Base-by-base conservation (phyloP, 2,888 invertebrate species). In the Mycogona germanica region DNA sequence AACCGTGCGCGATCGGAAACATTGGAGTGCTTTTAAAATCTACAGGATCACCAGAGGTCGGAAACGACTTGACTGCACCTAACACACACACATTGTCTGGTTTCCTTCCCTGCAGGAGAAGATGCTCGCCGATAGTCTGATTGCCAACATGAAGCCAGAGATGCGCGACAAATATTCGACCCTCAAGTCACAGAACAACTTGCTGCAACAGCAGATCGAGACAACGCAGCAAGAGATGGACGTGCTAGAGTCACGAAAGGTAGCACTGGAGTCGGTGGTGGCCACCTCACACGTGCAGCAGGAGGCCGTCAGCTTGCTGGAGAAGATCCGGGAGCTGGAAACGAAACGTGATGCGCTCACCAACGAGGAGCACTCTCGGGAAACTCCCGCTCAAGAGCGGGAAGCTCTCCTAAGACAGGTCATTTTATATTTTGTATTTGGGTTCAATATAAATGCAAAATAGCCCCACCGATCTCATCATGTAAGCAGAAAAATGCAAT, bases 371-470 rank as follows among this genome's bases (percentile, higher is more conserved):
- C 76, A 75, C 56, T 78, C 78, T 53, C 77, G 78, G 47, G 73
- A 82, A 32, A 81, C 83, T 42, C 86, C 86, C 0, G 84, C 84
- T 58, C 81, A 84, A 63, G 85, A 87, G 66, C 73, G 84, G 58
- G 84, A 84, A 63, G 78, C 80, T 59, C 70, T 89, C 12, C 68
- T 88, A 37, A 75, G 78, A 44, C 83, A 82, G 68, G 64, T 62
- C 42, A 53, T 25, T 51, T 12, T 48, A 17, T 32, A 19, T 21
- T 29, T 52, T 2, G 26, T 14, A 26, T 44, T 28, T 50, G 41
- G 9, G 12, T 12, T 35, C 12, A 35, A 35, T 35, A 35, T 12
- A 12, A 12, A 35, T n/a, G n/a, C n/a, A n/a, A n/a, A n/a, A n/a
- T n/a, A n/a, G n/a, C n/a, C n/a, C n/a, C n/a, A n/a, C n/a, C n/a